phyloP scores from a whole-genome alignment of 2,888 invertebrate species.

The Caenorhabditis sp. region DNA sequence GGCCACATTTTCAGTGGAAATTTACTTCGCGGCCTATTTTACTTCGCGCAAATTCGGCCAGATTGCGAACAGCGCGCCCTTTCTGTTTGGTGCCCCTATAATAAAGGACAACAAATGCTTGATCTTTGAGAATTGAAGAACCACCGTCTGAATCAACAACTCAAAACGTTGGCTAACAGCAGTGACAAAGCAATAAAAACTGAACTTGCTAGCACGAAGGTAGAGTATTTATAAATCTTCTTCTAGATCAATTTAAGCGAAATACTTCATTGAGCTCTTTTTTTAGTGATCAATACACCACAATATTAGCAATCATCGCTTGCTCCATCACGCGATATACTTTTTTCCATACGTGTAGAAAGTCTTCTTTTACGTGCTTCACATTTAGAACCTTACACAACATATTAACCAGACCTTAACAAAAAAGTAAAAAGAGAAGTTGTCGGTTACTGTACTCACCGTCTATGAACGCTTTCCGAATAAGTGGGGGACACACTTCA shows the following conservation, averaged over 20 bases:
- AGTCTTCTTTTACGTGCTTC: constrained; percentile 59
- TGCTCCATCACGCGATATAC: constrained; percentile 77
- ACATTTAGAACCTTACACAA: constrained; percentile 57
- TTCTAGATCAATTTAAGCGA: not conserved
- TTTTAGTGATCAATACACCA: constrained; percentile 53
- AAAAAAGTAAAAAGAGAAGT: not conserved
- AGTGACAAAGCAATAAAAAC: constrained; percentile 57
- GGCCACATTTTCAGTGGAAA: no score
- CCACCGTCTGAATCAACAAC: constrained; percentile 67
- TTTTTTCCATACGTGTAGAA: constrained; percentile 74
- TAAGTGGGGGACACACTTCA: constrained; percentile 76
- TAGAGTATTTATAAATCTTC: constrained; percentile 15
- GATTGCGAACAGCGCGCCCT: no score
- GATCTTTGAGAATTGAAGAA: constrained; percentile 66
- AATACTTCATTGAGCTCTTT: no score
- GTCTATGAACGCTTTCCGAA: constrained; percentile 74
- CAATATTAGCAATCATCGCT: constrained; percentile 61
- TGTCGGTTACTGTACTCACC: no score
- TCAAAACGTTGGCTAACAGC: constrained; percentile 60
- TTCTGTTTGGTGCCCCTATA: no score
- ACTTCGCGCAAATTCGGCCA: no score
- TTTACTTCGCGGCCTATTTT: no score
- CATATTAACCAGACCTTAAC: constrained; percentile 69
- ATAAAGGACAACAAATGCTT: not conserved
- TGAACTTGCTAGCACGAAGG: constrained; percentile 61